Percentiles rank a stretch among this genome's conserved stretches.
These are phyloP conservation scores for Cyanoderma ruficeps DNA, from an alignment of 2,113 vertebrate genomes.

Conservation along the genomic window DNA sequence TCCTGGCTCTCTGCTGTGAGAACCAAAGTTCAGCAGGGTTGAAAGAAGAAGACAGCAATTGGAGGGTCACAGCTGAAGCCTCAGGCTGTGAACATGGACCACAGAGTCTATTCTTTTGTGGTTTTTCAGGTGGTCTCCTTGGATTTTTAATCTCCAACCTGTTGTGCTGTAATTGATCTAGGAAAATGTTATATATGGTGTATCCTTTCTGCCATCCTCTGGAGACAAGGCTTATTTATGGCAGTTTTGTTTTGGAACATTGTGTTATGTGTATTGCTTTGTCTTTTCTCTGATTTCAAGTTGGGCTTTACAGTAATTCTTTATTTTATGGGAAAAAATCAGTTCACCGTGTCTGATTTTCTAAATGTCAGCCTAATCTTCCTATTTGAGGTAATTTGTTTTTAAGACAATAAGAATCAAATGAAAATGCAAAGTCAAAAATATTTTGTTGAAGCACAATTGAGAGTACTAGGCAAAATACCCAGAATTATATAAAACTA, in stretches of 20 bases:
- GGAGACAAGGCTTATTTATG: background rate
- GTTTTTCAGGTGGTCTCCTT: background rate
- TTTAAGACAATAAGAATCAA: background rate
- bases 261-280: background rate
- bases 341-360: background rate
- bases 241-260: constrained; percentile 21
- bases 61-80: background rate
- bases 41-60: background rate
- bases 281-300: background rate
- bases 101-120: background rate
- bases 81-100: background rate
- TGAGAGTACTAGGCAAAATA: background rate
- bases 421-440: background rate
- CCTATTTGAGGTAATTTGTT: background rate
- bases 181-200: background rate
- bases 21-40: background rate
- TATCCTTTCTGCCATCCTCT: background rate
- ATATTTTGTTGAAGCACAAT: background rate
- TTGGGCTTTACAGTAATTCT: background rate
- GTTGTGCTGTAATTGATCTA: background rate
- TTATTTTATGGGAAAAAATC: background rate
- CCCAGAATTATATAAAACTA: background rate
- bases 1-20: background rate
- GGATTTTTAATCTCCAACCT: background rate
- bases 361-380: background rate